These are phyloP conservation scores for Mellilla xanthometata DNA, from an alignment of 2,888 invertebrate species.

Conservation along the genomic window DNA sequence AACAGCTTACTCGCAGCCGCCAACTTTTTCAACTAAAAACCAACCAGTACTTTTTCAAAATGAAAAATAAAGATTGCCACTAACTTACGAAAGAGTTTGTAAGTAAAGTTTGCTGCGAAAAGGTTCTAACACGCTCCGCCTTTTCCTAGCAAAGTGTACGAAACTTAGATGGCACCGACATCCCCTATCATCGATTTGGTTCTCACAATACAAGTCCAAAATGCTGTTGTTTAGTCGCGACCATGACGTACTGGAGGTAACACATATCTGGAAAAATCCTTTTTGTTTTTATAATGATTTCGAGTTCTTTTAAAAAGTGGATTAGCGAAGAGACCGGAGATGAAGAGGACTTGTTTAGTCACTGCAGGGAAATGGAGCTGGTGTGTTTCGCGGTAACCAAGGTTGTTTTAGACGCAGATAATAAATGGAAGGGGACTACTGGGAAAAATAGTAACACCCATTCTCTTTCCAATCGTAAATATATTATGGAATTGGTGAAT, in stretches of 20 bases:
- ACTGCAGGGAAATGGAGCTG: constrained; percentile 76
- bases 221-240: constrained; percentile 51
- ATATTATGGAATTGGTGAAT: constrained; percentile 76
- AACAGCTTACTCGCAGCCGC: constrained; percentile 22
- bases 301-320: constrained; percentile 72
- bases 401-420: constrained; percentile 70
- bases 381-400: constrained; percentile 73
- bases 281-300: constrained; percentile 43
- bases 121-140: constrained; percentile 2
- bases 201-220: constrained; percentile 40
- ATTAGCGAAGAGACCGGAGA: constrained; percentile 79
- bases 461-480: constrained; percentile 67
- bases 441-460: constrained; percentile 48
- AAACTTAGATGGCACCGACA: constrained; percentile 60
- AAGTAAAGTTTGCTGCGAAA: background rate
- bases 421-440: constrained; percentile 68
- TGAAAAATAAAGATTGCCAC: constrained; percentile 1
- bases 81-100: background rate
- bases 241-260: constrained; percentile 58
- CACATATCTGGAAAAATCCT: constrained; percentile 28
- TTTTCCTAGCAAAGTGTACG: constrained; percentile 12
- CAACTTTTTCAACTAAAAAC: constrained; percentile 5
- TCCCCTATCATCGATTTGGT: constrained; percentile 71
- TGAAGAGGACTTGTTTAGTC: constrained; percentile 71
- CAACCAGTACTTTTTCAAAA: constrained; percentile 1